Evolutionary conservation across 2,797 vertebrate genomes (phyloP).

Genomic region (Neoniphon sammara): DNA sequence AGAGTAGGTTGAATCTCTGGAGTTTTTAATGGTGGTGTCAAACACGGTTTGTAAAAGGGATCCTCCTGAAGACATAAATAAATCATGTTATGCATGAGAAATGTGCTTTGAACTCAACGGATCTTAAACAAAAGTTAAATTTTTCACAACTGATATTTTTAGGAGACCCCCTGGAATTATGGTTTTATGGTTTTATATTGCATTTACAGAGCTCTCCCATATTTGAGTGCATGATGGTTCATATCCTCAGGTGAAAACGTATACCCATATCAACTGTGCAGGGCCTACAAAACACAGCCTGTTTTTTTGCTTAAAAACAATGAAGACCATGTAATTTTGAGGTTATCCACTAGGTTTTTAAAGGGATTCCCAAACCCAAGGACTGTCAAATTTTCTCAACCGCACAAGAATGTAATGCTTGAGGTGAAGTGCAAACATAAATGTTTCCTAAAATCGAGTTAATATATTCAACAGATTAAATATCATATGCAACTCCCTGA

Average conservation of each 20-base stretch:
- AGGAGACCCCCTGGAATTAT: neutral
- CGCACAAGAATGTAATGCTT: no score
- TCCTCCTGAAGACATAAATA: slow-evolving; percentile 17
- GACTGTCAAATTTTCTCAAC: no score
- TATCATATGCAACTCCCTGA: no score
- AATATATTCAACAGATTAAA: no score
- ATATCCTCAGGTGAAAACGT: no score
- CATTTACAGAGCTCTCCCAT: neutral
- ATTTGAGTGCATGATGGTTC: no score
- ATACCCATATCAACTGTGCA: no score
- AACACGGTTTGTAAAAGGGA: slow-evolving; percentile 17
- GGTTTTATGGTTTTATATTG: slow-evolving; percentile 8
- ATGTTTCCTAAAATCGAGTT: neutral
- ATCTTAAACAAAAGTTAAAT: slow-evolving; percentile 23
- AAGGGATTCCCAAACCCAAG: neutral
- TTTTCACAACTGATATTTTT: slow-evolving; percentile 21
- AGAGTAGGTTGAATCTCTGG: slow-evolving; percentile 20
- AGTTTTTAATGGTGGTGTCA: slow-evolving; percentile 27
- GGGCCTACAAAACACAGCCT: neutral
- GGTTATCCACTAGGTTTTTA: neutral
- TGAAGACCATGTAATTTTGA: neutral
- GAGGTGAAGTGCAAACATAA: no score
- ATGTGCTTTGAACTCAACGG: neutral
- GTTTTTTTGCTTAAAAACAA: neutral
- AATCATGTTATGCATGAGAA: slow-evolving; percentile 5